Conservation (phyloP, 2,113 vertebrate species). For the Pelecanus crispus region DNA sequence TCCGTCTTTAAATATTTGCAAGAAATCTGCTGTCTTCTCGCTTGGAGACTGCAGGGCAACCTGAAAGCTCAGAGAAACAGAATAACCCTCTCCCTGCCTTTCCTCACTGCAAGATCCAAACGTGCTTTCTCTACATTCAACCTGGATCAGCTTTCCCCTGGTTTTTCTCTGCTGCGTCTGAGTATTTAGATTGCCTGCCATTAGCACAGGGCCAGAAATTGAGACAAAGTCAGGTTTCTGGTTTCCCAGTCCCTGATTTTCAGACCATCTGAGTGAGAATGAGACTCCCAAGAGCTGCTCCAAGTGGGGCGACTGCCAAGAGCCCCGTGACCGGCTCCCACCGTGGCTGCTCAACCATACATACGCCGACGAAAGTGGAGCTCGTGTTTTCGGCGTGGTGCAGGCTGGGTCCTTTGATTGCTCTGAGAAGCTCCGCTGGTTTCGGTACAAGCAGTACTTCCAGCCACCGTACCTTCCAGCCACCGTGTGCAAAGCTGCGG, state of each 20-base stretch:
- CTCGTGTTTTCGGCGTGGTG: not conserved
- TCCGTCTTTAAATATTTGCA: not conserved
- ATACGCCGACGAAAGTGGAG: accelerated
- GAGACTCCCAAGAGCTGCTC: not conserved
- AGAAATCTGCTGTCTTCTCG: not conserved
- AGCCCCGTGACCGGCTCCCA: not conserved
- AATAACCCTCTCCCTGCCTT: not conserved
- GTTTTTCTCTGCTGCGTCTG: not conserved
- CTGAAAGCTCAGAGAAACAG: not conserved
- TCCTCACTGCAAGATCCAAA: not conserved
- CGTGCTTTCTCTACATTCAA: not conserved
- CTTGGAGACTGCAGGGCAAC: not conserved
- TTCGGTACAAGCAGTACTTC: not conserved
- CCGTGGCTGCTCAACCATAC: not conserved
- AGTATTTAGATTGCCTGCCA: not conserved
- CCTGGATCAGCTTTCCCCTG: not conserved
- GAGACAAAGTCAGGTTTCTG: not conserved
- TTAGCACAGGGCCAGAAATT: not conserved
- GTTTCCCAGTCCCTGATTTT: not conserved
- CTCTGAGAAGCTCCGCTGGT: not conserved
- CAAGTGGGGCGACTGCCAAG: accelerated
- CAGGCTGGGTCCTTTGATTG: not conserved
- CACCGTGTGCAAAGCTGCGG: not conserved
- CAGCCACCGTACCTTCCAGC: not conserved
- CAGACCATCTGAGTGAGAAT: not conserved